Evolutionary conservation across 2,888 invertebrate genomes (phyloP).

Genomic region (Morpho helenor): DNA sequence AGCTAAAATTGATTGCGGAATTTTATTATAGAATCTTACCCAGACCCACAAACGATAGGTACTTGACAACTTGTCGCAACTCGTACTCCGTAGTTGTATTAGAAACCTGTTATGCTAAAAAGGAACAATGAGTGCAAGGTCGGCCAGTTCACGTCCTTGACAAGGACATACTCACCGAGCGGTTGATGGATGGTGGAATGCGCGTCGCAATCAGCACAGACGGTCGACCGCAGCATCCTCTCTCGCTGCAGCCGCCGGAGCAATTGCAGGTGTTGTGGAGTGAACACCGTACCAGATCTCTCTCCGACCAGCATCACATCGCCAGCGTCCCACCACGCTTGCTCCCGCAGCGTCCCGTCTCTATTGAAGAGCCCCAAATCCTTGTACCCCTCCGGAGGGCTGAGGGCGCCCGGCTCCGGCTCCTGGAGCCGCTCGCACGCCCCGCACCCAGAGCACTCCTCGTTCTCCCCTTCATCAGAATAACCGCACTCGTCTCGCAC

Average conservation of each 20-base stretch:
- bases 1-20: too few relatives aligned
- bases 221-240: conserved; percentile 76
- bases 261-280: conserved; percentile 83
- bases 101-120: conserved; percentile 31
- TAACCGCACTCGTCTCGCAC: conserved; percentile 91
- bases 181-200: conserved; percentile 70
- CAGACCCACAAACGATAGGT: too few relatives aligned
- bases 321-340: conserved; percentile 78
- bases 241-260: conserved; percentile 82
- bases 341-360: conserved; percentile 76
- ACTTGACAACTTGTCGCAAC: too few relatives aligned
- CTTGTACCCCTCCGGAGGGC: conserved; percentile 95
- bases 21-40: too few relatives aligned
- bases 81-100: conserved; percentile 1
- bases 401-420: conserved; percentile 90
- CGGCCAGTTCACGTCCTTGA: conserved; percentile 42
- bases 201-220: conserved; percentile 73
- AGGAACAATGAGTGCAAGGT: conserved; percentile 38
- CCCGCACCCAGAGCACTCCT: conserved; percentile 82
- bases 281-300: conserved; percentile 79
- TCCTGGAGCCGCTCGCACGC: conserved; percentile 81
- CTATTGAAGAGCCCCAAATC: conserved; percentile 85
- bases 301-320: conserved; percentile 79
- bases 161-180: conserved; percentile 66
- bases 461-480: conserved; percentile 90